Conservation (phyloP, 2,888 invertebrate genomes). For the Megalurothrips usitatus region DNA sequence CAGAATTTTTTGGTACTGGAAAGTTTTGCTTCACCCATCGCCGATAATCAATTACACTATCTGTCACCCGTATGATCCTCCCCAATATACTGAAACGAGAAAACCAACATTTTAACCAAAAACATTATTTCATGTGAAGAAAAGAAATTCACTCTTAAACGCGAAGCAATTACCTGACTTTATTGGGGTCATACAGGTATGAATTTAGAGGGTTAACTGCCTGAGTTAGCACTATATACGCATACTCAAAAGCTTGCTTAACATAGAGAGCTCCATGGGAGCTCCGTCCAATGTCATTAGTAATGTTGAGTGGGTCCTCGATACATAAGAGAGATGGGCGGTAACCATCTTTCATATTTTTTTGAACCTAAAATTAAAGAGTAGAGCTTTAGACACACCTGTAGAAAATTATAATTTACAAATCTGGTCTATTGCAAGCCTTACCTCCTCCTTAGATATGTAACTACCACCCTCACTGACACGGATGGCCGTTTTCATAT, state of each 20-base stretch:
- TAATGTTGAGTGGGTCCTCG: slow-evolving; percentile 93
- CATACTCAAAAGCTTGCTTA: slow-evolving; percentile 94
- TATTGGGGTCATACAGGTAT: slow-evolving; percentile 52
- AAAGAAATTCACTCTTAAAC: slow-evolving; percentile 18
- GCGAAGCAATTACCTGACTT: slow-evolving; percentile 45
- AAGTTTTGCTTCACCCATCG: slow-evolving; percentile 60
- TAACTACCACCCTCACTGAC: slow-evolving; percentile 91
- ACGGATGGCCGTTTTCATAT: slow-evolving; percentile 88
- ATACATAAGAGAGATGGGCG: slow-evolving; percentile 91
- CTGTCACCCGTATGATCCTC: slow-evolving; percentile 86
- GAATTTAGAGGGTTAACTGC: slow-evolving; percentile 58
- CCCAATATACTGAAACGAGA: slow-evolving; percentile 65
- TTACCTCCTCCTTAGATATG: slow-evolving; percentile 83
- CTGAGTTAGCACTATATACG: slow-evolving; percentile 77
- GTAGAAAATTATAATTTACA: slow-evolving; percentile 2
- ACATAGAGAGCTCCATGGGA: slow-evolving; percentile 91
- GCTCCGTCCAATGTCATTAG: slow-evolving; percentile 96
- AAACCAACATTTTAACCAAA: not conserved
- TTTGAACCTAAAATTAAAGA: slow-evolving; percentile 56
- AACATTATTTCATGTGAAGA: not conserved
- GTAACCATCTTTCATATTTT: slow-evolving; percentile 92
- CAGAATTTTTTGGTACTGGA: slow-evolving; percentile 40
- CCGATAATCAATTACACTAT: slow-evolving; percentile 78
- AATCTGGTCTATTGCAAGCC: slow-evolving; percentile 27
- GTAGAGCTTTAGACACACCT: not conserved